Conservation (phyloP, 2,888 invertebrate genomes). For the Polyommatus icarus region DNA sequence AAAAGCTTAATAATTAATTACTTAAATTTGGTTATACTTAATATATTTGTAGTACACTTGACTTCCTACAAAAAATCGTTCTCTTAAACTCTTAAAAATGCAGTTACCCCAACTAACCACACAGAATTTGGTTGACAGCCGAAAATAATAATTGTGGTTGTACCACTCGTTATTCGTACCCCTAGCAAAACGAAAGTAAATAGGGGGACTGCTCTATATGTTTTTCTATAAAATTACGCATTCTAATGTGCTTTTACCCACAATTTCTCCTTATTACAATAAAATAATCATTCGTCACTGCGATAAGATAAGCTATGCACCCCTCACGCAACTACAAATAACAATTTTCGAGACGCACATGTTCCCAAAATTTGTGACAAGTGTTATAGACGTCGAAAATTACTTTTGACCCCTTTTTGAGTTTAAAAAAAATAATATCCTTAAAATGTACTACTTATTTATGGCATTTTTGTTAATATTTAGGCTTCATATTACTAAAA, state of each 20-base stretch:
- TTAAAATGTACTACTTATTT: neutral
- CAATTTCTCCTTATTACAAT: conserved; percentile 55
- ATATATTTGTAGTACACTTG: too few species aligned
- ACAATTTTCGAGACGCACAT: conserved; percentile 62
- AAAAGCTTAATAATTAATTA: too few species aligned
- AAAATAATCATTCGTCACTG: conserved; percentile 62
- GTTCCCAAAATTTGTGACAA: conserved; percentile 46
- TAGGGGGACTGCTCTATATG: conserved; percentile 12
- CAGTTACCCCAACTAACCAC: neutral
- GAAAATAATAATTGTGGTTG: neutral
- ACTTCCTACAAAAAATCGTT: too few species aligned
- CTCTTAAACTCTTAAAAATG: neutral
- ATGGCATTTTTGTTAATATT: neutral
- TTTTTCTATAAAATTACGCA: conserved; percentile 25
- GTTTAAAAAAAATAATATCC: neutral
- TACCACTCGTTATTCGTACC: neutral
- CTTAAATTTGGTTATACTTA: too few species aligned
- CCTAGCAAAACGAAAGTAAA: conserved; percentile 1
- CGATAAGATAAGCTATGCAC: conserved; percentile 74
- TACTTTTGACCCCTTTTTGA: neutral
- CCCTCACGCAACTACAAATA: conserved; percentile 58
- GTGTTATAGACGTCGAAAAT: conserved; percentile 23
- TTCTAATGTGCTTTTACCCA: conserved; percentile 32
- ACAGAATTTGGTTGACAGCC: neutral
- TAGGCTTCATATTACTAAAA: too few species aligned